Percentiles rank a stretch among this genome's conserved stretches.
Conservation (phyloP, 2,888 invertebrate genomes). For the Cephus nigrinus region DNA sequence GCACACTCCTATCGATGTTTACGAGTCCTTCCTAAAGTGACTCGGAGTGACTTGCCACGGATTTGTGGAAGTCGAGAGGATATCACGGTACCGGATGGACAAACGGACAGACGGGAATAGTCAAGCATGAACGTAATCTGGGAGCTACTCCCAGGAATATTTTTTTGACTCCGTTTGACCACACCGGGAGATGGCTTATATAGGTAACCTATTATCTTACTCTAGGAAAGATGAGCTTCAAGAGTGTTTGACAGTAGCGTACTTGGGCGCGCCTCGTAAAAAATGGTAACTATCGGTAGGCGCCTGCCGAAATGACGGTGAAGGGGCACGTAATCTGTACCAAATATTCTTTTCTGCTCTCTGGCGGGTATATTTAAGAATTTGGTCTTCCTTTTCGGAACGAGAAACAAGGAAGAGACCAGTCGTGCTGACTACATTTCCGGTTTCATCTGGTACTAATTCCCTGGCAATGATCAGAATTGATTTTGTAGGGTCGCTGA, state of each 20-base stretch:
- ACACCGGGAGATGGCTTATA: not conserved
- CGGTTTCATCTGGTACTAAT: not conserved
- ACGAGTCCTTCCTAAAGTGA: conserved; percentile 28
- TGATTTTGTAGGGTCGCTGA: not conserved
- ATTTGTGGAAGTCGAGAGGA: not conserved
- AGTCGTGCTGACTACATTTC: not conserved
- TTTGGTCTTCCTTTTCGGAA: not conserved
- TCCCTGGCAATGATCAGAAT: not conserved
- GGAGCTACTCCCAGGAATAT: not conserved
- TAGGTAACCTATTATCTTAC: not conserved
- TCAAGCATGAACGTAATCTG: not conserved
- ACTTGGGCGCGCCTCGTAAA: not conserved
- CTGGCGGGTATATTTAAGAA: not conserved
- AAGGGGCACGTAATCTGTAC: not conserved
- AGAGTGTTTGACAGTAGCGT: not conserved
- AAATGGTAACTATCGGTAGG: not conserved
- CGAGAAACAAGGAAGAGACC: not conserved
- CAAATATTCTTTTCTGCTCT: not conserved
- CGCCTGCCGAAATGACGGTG: not conserved
- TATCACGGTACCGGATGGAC: not conserved
- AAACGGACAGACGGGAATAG: not conserved
- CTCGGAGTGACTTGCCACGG: conserved; percentile 35
- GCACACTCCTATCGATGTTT: conserved; percentile 27
- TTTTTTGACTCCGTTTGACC: not conserved
- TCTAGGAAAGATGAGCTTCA: not conserved